These are phyloP conservation scores for Glaucidium brasilianum DNA, from an alignment of 2,113 vertebrate species.

Conservation along the genomic window DNA sequence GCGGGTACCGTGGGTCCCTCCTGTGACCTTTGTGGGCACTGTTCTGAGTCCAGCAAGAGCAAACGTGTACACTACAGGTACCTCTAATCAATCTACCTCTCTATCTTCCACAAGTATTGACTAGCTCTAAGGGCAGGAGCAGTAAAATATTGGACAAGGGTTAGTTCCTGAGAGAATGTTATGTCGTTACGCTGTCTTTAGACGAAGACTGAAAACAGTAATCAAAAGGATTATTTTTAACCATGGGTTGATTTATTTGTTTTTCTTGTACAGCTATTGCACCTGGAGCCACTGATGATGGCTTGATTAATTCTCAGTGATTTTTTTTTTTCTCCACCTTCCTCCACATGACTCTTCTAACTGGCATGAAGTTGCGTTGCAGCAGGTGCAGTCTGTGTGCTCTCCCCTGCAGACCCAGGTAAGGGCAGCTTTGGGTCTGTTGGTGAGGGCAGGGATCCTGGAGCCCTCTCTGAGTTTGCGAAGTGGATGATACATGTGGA, in stretches of 20 bases:
- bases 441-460: rapidly evolving
- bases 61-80: background rate
- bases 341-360: background rate
- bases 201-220: slow-evolving; percentile 50
- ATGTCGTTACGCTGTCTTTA: slow-evolving; percentile 9
- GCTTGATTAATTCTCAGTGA: slow-evolving; percentile 41
- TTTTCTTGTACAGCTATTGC: slow-evolving; percentile 46
- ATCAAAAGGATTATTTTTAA: slow-evolving; percentile 67
- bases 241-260: slow-evolving; percentile 57
- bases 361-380: background rate
- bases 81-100: background rate
- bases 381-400: background rate
- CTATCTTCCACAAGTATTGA: slow-evolving; percentile 6
- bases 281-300: slow-evolving; percentile 45
- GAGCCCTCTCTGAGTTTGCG: rapidly evolving
- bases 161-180: slow-evolving; percentile 45
- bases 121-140: slow-evolving; percentile 29
- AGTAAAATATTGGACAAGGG: slow-evolving; percentile 44
- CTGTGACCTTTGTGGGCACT: background rate
- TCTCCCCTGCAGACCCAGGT: background rate
- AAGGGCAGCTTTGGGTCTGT: background rate
- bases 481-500: rapidly evolving
- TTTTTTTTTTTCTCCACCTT: background rate
- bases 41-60: background rate
- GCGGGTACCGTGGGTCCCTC: background rate